phyloP scores from a whole-genome alignment of 2,113 vertebrate species.

The Arothron firmamentum region DNA sequence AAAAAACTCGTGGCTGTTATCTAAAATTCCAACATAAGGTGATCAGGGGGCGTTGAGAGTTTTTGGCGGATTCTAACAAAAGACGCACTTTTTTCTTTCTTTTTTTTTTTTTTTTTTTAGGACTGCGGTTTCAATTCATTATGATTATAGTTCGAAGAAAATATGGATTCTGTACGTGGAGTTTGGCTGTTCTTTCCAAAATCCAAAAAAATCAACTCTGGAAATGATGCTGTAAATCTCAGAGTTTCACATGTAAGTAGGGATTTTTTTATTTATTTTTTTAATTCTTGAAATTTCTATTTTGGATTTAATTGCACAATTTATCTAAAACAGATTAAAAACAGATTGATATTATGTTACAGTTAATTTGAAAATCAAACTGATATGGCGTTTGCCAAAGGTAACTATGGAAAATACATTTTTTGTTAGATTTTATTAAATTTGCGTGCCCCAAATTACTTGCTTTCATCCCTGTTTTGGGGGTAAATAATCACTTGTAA shows the following conservation, averaged over 20 bases:
- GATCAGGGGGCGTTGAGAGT: constrained; percentile 5
- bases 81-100: neutral
- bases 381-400: no score
- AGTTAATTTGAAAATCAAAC: neutral
- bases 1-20: constrained; percentile 22
- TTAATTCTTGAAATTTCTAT: neutral
- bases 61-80: neutral
- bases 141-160: constrained; percentile 41
- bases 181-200: constrained; percentile 44
- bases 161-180: constrained; percentile 63
- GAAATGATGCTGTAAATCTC: constrained; percentile 64
- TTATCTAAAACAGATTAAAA: no score
- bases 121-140: constrained; percentile 1
- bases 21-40: constrained; percentile 41
- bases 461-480: no score
- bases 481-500: no score
- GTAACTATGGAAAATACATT: no score
- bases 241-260: constrained; percentile 74
- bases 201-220: constrained; percentile 47
- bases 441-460: no score
- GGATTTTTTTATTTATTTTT: neutral
- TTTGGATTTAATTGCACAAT: no score
- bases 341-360: neutral
- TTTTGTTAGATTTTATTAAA: no score
- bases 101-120: constrained; percentile 19